Base-by-base conservation (phyloP, 2,113 vertebrate species). In the Poeciliopsis retropinna region DNA sequence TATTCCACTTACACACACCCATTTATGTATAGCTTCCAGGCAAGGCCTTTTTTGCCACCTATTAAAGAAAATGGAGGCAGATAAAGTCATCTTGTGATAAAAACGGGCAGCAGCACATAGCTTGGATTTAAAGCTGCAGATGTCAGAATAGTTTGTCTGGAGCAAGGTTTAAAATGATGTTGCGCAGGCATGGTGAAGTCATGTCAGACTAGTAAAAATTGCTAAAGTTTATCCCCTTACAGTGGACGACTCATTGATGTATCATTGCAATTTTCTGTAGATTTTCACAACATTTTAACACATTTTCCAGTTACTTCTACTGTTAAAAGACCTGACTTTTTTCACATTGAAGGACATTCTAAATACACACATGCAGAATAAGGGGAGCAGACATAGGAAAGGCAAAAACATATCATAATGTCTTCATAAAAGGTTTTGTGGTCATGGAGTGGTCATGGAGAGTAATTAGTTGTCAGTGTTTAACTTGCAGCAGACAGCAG, bases 81-180 rank as follows among this genome's bases (percentile, higher is more conserved):
- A 47, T 47, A 64, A 31, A 64, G 19, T 67, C 65, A 28, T 67
- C 37, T n/a, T 41, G 37, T 28, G 65, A 64, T 22, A 39, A 27
- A 19, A 17, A 14, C 5, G 13, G 65, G n/a, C 65, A 41, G 37
- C 37, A 67, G 22, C 65, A 67, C 34, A 31, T 64, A 6, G 15
- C 65, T 39, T 39, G 34, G 37, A 67, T 67, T 67, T 67, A 67
- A 67, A 67, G 65, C n/a, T 28, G 13, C n/a, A 67, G 37, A 67
- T 34, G 28, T n/a, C 25, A 25, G 41, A 67, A 67, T 28, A 67
- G 37, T 15, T 34, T 64, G 31, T 47, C 44, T 47, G 44, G 15
- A 47, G 10, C 13, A 34, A 11, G 17, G 27, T 28, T 34, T 12
- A 10, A 64, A 64, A 31, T 64, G 30, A 31, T 25, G 30, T 64